Evolutionary conservation across 2,113 vertebrate species (phyloP).

Genomic region (Charadrius vociferus): DNA sequence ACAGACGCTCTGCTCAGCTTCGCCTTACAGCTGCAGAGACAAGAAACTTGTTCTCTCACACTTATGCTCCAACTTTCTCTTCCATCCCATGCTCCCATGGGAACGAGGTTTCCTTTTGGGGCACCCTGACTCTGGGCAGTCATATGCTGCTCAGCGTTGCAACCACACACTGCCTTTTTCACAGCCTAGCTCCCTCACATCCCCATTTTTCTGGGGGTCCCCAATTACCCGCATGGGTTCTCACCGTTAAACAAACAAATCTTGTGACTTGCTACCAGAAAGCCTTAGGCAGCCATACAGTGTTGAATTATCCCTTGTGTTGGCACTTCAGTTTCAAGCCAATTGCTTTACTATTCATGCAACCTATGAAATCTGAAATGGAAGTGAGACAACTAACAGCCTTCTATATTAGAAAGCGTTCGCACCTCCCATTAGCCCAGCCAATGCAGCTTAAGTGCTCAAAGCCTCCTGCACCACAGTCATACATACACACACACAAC

Average conservation of each 20-base stretch:
- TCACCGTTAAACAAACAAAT: neutral
- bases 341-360: neutral
- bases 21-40: neutral
- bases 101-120: neutral
- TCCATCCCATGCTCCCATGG: neutral
- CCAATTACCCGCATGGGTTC: rapidly evolving
- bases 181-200: neutral
- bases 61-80: neutral
- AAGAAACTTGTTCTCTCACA: conserved; percentile 13
- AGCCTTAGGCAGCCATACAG: neutral
- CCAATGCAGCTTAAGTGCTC: neutral
- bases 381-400: neutral
- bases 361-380: neutral
- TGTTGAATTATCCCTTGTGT: neutral
- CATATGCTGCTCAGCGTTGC: neutral
- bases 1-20: neutral
- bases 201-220: neutral
- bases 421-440: neutral
- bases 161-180: neutral
- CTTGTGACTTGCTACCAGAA: neutral
- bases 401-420: rapidly evolving
- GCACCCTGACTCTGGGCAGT: neutral
- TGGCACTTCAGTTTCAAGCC: neutral
- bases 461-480: neutral
- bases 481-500: neutral